Evolutionary conservation across 2,797 vertebrate genomes (phyloP).

Genomic region (Calcarius lapponicus): DNA sequence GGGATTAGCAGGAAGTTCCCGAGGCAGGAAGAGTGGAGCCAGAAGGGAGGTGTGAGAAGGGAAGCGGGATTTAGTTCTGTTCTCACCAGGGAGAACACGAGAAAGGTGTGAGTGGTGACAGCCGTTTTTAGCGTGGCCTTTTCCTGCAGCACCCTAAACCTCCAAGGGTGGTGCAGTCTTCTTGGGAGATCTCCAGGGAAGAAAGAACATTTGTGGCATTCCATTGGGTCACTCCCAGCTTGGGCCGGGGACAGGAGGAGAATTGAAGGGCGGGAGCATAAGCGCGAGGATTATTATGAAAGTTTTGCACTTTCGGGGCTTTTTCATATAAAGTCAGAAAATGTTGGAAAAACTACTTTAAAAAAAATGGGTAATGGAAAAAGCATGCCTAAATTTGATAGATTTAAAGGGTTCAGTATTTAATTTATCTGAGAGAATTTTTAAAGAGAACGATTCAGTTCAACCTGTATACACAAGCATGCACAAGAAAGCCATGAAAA

Average conservation of each 20-base stretch:
- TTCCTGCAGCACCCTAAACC: neutral
- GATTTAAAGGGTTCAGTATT: neutral
- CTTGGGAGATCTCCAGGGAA: neutral
- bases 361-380: neutral
- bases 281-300: neutral
- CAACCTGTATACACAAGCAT: no score
- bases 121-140: neutral
- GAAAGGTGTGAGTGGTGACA: neutral
- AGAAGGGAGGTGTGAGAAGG: neutral
- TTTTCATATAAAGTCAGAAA: neutral
- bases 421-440: neutral
- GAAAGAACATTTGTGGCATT: fast-evolving
- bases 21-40: neutral
- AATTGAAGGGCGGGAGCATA: fast-evolving
- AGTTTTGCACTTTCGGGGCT: neutral
- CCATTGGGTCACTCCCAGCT: neutral
- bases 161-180: fast-evolving
- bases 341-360: neutral
- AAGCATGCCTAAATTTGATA: neutral
- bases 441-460: neutral
- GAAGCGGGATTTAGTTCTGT: neutral
- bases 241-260: fast-evolving
- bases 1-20: neutral
- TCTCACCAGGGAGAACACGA: neutral
- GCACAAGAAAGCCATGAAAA: neutral